These are phyloP conservation scores for Taurulus bubalis DNA, from an alignment of 2,113 vertebrate species.

Conservation along the genomic window DNA sequence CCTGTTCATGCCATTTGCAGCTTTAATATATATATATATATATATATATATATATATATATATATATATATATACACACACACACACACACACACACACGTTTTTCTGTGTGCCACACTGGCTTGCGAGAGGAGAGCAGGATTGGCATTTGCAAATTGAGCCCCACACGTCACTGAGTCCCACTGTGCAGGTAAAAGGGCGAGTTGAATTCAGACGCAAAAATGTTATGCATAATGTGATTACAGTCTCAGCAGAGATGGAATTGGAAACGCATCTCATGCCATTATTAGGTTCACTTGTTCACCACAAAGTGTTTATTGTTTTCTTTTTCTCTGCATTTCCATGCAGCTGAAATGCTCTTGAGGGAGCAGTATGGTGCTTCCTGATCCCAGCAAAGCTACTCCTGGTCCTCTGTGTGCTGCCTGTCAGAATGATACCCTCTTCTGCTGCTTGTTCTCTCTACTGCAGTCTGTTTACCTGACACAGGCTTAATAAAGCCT, in stretches of 20 bases:
- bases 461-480: conserved; percentile 58
- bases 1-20: conserved; percentile 1
- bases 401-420: conserved; percentile 44
- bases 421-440: conserved; percentile 64
- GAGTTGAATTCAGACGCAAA: conserved; percentile 54
- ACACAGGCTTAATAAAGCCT: conserved; percentile 65
- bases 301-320: conserved; percentile 41
- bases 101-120: not conserved
- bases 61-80: not conserved
- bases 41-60: no score
- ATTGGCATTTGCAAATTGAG: conserved; percentile 56
- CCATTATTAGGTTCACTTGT: conserved; percentile 60
- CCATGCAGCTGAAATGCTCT: conserved; percentile 44
- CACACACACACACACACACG: no score
- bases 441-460: conserved; percentile 49
- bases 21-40: not conserved
- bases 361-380: conserved; percentile 60
- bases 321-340: conserved; percentile 38
- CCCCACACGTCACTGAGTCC: conserved; percentile 34
- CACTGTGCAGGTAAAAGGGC: conserved; percentile 60
- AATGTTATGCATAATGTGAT: conserved; percentile 74
- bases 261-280: conserved; percentile 58
- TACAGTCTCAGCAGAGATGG: conserved; percentile 53
- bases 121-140: conserved; percentile 20
- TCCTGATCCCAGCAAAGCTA: conserved; percentile 52